A percentile compares a stretch with the other conserved stretches of the same genome.
Conservation (phyloP, 2,888 invertebrate genomes). For the Melanargia galathea region DNA sequence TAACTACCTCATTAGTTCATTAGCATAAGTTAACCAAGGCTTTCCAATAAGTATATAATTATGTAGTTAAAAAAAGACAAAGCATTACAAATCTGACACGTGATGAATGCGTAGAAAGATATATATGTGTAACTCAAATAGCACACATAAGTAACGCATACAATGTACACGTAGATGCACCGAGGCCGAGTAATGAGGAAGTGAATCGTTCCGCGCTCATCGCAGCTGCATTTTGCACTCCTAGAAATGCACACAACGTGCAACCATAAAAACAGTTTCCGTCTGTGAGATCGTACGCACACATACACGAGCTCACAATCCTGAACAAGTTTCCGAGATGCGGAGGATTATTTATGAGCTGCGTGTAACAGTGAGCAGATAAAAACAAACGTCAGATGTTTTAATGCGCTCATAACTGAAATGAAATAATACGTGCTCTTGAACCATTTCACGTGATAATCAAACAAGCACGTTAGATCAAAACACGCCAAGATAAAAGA, state of each 20-base stretch:
- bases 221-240: conserved; percentile 64
- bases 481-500: conserved; percentile 6
- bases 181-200: conserved; percentile 59
- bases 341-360: conserved; percentile 51
- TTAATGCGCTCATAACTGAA: conserved; percentile 31
- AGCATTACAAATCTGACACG: neutral
- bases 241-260: conserved; percentile 48
- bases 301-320: conserved; percentile 16
- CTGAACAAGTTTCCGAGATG: conserved; percentile 55
- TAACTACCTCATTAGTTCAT: neutral
- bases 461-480: conserved; percentile 33
- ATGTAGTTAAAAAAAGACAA: neutral
- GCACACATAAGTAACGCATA: conserved; percentile 15
- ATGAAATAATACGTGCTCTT: conserved; percentile 40
- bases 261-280: conserved; percentile 32
- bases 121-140: neutral
- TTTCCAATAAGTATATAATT: neutral
- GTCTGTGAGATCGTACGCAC: conserved; percentile 30
- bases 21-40: neutral
- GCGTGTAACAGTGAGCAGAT: conserved; percentile 51
- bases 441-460: conserved; percentile 39
- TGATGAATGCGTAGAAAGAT: conserved; percentile 7
- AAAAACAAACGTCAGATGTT: conserved; percentile 43
- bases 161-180: conserved; percentile 41
- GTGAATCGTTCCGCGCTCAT: conserved; percentile 50